Evolutionary conservation across 2,888 invertebrate species (phyloP).

Genomic region (Octodonta nipae): DNA sequence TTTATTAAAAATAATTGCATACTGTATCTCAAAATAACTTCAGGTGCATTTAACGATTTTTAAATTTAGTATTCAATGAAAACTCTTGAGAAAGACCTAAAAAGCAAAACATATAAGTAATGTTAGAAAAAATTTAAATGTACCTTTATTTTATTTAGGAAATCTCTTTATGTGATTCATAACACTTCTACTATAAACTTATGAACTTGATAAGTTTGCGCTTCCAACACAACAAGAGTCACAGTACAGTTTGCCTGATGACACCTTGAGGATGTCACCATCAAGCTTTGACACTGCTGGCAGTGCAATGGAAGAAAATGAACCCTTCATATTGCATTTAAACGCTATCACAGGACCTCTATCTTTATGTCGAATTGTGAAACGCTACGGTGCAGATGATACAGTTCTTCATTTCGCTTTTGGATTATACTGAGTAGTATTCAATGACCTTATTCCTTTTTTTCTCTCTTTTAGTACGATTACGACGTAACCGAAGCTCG

Average conservation of each 20-base stretch:
- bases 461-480: conserved; percentile 48
- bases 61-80: too few species aligned
- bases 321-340: conserved; percentile 37
- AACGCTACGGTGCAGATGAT: conserved; percentile 44
- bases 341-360: conserved; percentile 67
- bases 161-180: too few species aligned
- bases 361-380: conserved; percentile 63
- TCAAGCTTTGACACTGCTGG: conserved; percentile 41
- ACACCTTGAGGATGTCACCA: conserved; percentile 12
- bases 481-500: conserved; percentile 95
- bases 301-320: conserved; percentile 55
- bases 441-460: not conserved
- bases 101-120: too few species aligned
- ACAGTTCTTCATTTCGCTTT: conserved; percentile 30
- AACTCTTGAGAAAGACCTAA: too few species aligned
- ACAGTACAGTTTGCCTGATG: conserved; percentile 20
- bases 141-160: too few species aligned
- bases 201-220: too few species aligned
- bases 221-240: conserved; percentile 27
- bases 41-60: too few species aligned
- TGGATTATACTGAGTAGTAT: not conserved
- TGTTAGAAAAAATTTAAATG: too few species aligned
- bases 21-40: too few species aligned
- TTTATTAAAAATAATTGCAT: too few species aligned
- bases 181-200: too few species aligned